Conservation (phyloP, 2,888 invertebrate species). For the Sericinus montela region DNA sequence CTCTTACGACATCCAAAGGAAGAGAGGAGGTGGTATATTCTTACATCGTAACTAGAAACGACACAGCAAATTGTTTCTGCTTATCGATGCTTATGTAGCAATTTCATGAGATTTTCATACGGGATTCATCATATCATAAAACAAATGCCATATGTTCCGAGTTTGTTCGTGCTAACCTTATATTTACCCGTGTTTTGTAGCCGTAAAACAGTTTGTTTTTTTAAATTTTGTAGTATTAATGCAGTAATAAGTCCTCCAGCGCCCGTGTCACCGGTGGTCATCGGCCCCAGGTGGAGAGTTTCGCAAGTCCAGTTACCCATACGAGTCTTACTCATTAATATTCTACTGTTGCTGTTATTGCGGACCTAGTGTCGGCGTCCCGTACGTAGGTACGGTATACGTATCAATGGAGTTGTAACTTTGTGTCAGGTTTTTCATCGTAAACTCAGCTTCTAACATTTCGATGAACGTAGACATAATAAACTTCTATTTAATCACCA, state of each 20-base stretch:
- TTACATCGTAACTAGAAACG: too few relatives aligned
- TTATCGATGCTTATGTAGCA: too few relatives aligned
- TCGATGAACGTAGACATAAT: background rate
- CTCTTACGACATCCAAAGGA: too few relatives aligned
- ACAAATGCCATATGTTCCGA: too few relatives aligned
- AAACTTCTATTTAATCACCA: constrained; percentile 2
- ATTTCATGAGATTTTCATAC: too few relatives aligned
- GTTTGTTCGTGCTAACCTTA: too few relatives aligned
- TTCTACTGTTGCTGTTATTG: constrained; percentile 65
- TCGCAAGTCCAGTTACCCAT: constrained; percentile 76
- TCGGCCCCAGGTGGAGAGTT: constrained; percentile 71
- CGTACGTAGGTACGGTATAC: constrained; percentile 30
- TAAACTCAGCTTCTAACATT: background rate
- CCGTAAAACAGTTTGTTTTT: constrained; percentile 34
- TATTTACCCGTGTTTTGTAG: constrained; percentile 25
- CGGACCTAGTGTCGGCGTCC: constrained; percentile 54
- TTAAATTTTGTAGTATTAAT: constrained; percentile 41
- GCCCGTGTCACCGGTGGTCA: constrained; percentile 61
- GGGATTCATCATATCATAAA: too few relatives aligned
- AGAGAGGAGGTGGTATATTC: too few relatives aligned
- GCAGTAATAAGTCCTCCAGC: constrained; percentile 35
- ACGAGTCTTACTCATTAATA: constrained; percentile 71
- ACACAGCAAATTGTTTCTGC: too few relatives aligned
- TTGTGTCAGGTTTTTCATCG: constrained; percentile 1
- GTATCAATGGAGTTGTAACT: constrained; percentile 20